Evolutionary conservation across 2,888 invertebrate genomes (phyloP), one percentile per base, ranked within the genome.

Genomic region (Melieria omissa): DNA sequence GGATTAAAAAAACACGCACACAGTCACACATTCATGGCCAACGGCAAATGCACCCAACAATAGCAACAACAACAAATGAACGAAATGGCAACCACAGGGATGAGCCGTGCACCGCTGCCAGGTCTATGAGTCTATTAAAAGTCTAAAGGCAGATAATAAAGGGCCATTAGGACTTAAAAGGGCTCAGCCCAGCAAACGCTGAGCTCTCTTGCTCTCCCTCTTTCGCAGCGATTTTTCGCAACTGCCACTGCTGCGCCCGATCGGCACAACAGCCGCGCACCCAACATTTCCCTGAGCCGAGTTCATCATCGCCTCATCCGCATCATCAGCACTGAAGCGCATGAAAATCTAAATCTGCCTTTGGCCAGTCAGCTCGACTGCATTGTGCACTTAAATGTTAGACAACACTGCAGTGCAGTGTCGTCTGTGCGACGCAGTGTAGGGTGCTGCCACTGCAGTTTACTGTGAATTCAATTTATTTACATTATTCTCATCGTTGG

Each of bases 91-190:
- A 75, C 75, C 72, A 70, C 71, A 73, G 68, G 45, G 70, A 70
- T 57, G 73, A 74, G 60, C 46, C 62, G 72, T 73, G 69, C 73
- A 72, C 73, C 72, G 29, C 29, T 29, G 29, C 29, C 70, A 57
- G 80, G 80, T 74, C 74, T 80, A 78, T 79, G 83, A 85, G 84
- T 85, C 85, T 84, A 85, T 86, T 86, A 86, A 85, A 85, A 83
- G 85, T 82, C 84, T 84, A 84, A 84, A 84, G 83, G 83, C 84
- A 85, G 86, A 86, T 86, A 85, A 85, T 85, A 84, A 85, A 84
- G 85, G 84, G 82, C 85, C 83, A 86, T 86, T 85, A 84, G 84
- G 82, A 83, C 84, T 84, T 84, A 84, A 85, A 85, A 85, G 83
- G 84, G 84, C 85, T 85, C 84, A 84, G 79, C 80, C 76, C 81